Evolutionary conservation across 2,888 invertebrate species (phyloP).

Genomic region (Smittia sp.): DNA sequence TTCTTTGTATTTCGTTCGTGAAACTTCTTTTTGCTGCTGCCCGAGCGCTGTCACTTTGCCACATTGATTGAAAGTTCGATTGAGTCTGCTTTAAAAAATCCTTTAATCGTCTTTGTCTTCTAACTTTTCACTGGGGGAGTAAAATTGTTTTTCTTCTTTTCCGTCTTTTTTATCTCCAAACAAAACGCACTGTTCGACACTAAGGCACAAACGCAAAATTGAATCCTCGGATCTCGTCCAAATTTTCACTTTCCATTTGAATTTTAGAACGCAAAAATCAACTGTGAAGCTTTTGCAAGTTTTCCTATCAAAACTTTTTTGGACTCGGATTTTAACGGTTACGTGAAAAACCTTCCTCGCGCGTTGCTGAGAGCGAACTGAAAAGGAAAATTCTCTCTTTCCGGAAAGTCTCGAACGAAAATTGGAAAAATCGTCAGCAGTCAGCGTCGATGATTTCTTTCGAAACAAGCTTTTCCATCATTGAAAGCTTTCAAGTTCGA

Average conservation of each 20-base stretch:
- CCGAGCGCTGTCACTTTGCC: background rate
- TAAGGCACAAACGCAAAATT: conserved; percentile 39
- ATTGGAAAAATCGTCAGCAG: background rate
- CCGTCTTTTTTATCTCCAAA: conserved; percentile 9
- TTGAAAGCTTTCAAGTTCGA: conserved; percentile 4
- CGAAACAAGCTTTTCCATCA: background rate
- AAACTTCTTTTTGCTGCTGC: background rate
- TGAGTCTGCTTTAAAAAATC: background rate
- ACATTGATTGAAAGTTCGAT: conserved; percentile 3
- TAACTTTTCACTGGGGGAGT: background rate
- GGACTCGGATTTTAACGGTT: conserved; percentile 18
- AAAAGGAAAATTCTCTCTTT: conserved; percentile 13
- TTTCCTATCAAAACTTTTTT: background rate
- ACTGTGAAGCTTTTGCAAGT: no score
- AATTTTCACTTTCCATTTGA: conserved; percentile 1
- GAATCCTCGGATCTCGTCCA: background rate
- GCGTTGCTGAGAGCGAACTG: conserved; percentile 39
- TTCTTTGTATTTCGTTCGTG: background rate
- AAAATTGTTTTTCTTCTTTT: background rate
- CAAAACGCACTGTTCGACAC: conserved; percentile 16
- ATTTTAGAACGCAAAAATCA: background rate
- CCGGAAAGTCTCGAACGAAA: background rate
- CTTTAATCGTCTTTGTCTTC: conserved; percentile 7
- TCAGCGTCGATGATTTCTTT: background rate
- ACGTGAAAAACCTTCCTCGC: conserved; percentile 32